A percentile compares a stretch with the other conserved stretches of the same genome.
Evolutionary conservation across 2,797 vertebrate species (phyloP).

Genomic region (Sebastes baramenuke): DNA sequence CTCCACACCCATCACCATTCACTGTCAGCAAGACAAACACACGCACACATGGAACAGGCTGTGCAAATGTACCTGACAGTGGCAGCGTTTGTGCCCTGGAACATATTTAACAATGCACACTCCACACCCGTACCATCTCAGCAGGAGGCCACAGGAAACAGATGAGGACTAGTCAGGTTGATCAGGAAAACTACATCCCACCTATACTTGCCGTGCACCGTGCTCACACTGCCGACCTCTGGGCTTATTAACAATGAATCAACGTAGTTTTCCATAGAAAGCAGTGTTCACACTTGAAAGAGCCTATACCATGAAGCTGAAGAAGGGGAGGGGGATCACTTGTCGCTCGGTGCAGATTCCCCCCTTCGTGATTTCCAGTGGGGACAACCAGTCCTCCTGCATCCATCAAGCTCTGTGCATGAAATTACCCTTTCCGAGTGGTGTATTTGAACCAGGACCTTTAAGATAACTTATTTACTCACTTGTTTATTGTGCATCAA

Average conservation of each 20-base stretch:
- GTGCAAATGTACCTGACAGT: constrained; percentile 62
- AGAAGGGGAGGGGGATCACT: constrained; percentile 54
- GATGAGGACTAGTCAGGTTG: constrained; percentile 76
- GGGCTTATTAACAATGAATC: constrained; percentile 77
- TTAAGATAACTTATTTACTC: constrained; percentile 76
- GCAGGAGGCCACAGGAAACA: constrained; percentile 77
- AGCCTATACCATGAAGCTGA: constrained; percentile 48
- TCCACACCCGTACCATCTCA: constrained; percentile 66
- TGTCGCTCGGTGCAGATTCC: constrained; percentile 56
- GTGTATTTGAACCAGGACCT: constrained; percentile 66
- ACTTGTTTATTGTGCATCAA: constrained; percentile 78
- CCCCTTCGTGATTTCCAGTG: constrained; percentile 55
- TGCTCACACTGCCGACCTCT: constrained; percentile 55
- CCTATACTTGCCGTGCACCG: constrained; percentile 42
- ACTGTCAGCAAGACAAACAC: constrained; percentile 56
- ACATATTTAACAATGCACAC: constrained; percentile 79
- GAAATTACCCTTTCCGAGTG: constrained; percentile 62
- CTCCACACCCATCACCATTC: constrained; percentile 62
- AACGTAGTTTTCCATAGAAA: constrained; percentile 66
- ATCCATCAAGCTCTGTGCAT: constrained; percentile 62
- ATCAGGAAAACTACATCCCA: constrained; percentile 68
- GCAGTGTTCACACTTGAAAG: constrained; percentile 69
- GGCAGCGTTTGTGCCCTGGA: constrained; percentile 71
- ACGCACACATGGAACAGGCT: constrained; percentile 32
- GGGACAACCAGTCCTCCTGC: constrained; percentile 60